Evolutionary conservation across 2,888 invertebrate genomes (phyloP), one percentile per base, ranked within the genome.

Genomic region (Dione vanillae): DNA sequence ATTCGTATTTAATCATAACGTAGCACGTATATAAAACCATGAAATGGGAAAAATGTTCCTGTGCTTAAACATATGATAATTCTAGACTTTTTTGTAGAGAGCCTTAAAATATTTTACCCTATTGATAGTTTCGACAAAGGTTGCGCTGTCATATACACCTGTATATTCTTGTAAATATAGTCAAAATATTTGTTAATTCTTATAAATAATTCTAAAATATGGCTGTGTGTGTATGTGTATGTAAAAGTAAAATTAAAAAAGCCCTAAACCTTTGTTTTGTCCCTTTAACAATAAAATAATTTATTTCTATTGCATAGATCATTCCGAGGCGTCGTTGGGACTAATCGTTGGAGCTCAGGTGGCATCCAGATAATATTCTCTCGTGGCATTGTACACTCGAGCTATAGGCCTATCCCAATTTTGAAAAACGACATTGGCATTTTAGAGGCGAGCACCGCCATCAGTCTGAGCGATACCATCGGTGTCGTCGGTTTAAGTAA

Each of bases 321-420:
- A 12, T 82, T 87, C 9, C 86, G 85, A 2, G 82, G 77, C 0
- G 84, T 80, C 0, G 85, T 88, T 0, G 89, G 89, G 69, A 86
- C 86, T 3, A 86, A 87, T 82, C 79, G 78, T 20, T 77, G 74
- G 75, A 89, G 87, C 85, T 84, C 82, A 76, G 76, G 75, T 2
- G 92, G 90, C 90, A 91, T 75, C 78, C 79, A 2, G 69, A 85
- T 79, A 89, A 88, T 80, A 73, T 11, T 88, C 19, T 56, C 78
- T 0, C 80, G 88, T 51, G 85, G 85, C 81, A 82, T 86, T 10
- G 87, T 84, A 16, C 91, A 92, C 75, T 16, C 16, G 2, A 16
- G 27, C 27, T 27, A 27, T 27, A 27, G 5, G 11, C 56, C 56
- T 19, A 1, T 56, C 37, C 56, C 56, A 1, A 56, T 56, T 16